These are phyloP conservation scores for Nothobranchius kuhntae DNA, from an alignment of 2,113 vertebrate genomes.

Conservation along the genomic window DNA sequence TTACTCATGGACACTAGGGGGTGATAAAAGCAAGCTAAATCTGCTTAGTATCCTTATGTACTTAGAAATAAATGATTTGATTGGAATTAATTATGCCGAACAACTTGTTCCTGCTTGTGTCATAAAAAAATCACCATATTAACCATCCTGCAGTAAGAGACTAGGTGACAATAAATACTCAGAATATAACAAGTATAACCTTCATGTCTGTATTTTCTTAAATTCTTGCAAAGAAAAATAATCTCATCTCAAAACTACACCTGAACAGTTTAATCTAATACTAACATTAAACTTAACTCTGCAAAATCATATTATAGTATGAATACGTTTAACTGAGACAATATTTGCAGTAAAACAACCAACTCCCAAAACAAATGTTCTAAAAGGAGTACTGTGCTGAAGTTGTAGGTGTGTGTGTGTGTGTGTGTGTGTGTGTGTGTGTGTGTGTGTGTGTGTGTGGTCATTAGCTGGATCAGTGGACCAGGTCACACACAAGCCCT, in stretches of 20 bases:
- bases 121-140: too few species aligned
- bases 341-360: background rate
- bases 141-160: too few species aligned
- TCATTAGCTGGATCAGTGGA: background rate
- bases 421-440: constrained; percentile 17
- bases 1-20: too few species aligned
- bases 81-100: too few species aligned
- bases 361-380: constrained; percentile 6
- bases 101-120: too few species aligned
- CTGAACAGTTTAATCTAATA: background rate
- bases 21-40: too few species aligned
- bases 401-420: background rate
- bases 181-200: too few species aligned
- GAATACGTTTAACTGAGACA: background rate
- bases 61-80: too few species aligned
- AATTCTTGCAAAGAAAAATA: background rate
- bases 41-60: too few species aligned
- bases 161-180: too few species aligned
- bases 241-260: background rate
- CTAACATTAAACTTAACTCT: background rate
- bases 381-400: constrained; percentile 5
- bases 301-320: background rate
- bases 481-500: constrained; percentile 31
- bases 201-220: too few species aligned
- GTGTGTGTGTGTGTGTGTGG: background rate